Base-by-base conservation (phyloP, 1,140 invertebrate species). In the Heterodera carotae region DNA sequence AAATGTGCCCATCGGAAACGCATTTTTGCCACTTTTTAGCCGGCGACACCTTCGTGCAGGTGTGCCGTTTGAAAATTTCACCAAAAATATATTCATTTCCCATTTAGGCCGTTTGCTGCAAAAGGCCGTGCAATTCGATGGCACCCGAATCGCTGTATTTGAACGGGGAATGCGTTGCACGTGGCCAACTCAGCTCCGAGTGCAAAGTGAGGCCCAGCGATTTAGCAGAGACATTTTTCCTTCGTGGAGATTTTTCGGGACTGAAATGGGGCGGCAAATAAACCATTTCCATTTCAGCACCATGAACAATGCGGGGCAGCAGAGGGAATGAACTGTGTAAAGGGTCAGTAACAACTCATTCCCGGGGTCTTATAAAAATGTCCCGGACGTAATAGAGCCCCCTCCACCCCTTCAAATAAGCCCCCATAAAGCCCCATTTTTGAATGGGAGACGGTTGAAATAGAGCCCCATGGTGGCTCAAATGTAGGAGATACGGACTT, bases 271-370 rank as follows among this genome's bases (percentile, higher is more conserved):
- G 34, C 25, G 4, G 7, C 29, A 31, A 29, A 71, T 12, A 22
- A 7, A 71, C 59, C 29, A 2, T 2, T 10, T 39, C 15, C 12
- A 7, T 60, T n/a, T 73, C 73, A 82, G 43, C 60, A 71, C 27
- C 78, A 88, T 77, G 86, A 86, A 60, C 85, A 87, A 69, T 87
- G 85, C 69, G 85, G 82, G 22, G 85, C 87, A 12, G 85, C 84
- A 27, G 86, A 87, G 67, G 85, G 83, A 29, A 87, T 87, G 85
- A 80, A 85, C 67, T 87, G 85, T 70, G 60, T 80, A 18, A 84
- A 82, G 56, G 85, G 85, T 64, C 69, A 75, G 31, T 86, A n/a
- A n/a, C n/a, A n/a, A n/a, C n/a, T n/a, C n/a, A n/a, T n/a, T n/a
- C n/a, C n/a, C n/a, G n/a, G n/a, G n/a, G n/a, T n/a, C n/a, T n/a